These are phyloP conservation scores for Agriopis marginaria DNA, from an alignment of 2,888 invertebrate genomes.

Conservation along the genomic window DNA sequence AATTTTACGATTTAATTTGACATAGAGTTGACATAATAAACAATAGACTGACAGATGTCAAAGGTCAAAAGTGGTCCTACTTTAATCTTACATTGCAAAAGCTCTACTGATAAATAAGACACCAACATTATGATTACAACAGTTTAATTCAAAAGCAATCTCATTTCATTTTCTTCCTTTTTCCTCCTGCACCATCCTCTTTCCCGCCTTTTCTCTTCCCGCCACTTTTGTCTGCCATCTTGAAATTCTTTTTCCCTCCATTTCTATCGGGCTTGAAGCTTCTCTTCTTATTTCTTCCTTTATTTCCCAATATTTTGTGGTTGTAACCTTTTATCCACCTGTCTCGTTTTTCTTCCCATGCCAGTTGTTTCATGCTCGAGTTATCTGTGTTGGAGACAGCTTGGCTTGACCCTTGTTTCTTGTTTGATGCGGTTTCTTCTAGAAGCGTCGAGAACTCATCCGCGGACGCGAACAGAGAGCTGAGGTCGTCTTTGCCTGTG, in stretches of 20 bases:
- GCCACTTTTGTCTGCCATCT: constrained; percentile 51
- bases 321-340: constrained; percentile 87
- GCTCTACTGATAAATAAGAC: neutral
- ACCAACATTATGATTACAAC: constrained; percentile 14
- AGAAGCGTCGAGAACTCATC: constrained; percentile 95
- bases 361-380: constrained; percentile 91
- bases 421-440: constrained; percentile 92
- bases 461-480: constrained; percentile 92
- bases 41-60: no score
- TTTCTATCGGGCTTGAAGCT: constrained; percentile 47
- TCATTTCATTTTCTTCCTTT: constrained; percentile 70
- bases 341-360: constrained; percentile 92
- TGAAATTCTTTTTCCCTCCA: constrained; percentile 23
- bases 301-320: constrained; percentile 74
- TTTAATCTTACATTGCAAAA: no score
- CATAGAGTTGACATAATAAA: no score
- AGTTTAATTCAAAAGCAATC: constrained; percentile 35
- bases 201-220: constrained; percentile 67
- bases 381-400: constrained; percentile 92
- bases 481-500: constrained; percentile 82
- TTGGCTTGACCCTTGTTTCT: constrained; percentile 88
- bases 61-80: no score
- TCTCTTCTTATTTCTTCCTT: constrained; percentile 53
- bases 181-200: constrained; percentile 65
- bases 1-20: no score